A percentile compares a stretch with the other conserved stretches of the same genome.
phyloP scores from a whole-genome alignment of 2,113 vertebrate species.

The Chaenogobius annularis region DNA sequence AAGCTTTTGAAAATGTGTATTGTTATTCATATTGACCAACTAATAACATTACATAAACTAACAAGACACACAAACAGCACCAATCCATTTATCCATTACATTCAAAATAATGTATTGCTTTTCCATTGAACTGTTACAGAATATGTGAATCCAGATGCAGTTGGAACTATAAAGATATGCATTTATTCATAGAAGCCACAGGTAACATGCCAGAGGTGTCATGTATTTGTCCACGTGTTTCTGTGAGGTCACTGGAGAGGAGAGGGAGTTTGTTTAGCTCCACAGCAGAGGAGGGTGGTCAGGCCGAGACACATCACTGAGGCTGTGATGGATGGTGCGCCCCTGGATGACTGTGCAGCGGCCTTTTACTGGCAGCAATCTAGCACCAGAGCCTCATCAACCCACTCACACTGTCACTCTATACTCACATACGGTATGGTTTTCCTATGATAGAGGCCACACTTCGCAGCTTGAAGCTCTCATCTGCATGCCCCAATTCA shows the following conservation, averaged over 20 bases:
- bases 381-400: slow-evolving; percentile 35
- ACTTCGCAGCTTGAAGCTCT: not conserved
- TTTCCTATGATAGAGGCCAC: not conserved
- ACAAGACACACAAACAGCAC: no score
- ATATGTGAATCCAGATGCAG: slow-evolving; percentile 5
- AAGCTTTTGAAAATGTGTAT: not conserved
- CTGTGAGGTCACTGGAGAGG: slow-evolving; percentile 40
- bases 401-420: slow-evolving; percentile 16
- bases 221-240: slow-evolving; percentile 7
- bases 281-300: slow-evolving; percentile 31
- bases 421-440: not conserved
- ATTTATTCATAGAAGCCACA: slow-evolving; percentile 10
- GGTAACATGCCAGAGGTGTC: not conserved
- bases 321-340: slow-evolving; percentile 58
- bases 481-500: not conserved
- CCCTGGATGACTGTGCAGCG: slow-evolving; percentile 29
- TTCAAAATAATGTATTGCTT: not conserved
- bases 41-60: not conserved
- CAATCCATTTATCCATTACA: slow-evolving; percentile 23
- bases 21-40: slow-evolving; percentile 29
- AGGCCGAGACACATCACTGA: slow-evolving; percentile 32
- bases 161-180: not conserved
- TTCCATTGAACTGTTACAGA: slow-evolving; percentile 23
- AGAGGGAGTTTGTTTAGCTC: slow-evolving; percentile 41
- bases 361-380: slow-evolving; percentile 38